These are phyloP conservation scores for Lymantria dispar DNA, from an alignment of 2,888 invertebrate species.

Conservation along the genomic window DNA sequence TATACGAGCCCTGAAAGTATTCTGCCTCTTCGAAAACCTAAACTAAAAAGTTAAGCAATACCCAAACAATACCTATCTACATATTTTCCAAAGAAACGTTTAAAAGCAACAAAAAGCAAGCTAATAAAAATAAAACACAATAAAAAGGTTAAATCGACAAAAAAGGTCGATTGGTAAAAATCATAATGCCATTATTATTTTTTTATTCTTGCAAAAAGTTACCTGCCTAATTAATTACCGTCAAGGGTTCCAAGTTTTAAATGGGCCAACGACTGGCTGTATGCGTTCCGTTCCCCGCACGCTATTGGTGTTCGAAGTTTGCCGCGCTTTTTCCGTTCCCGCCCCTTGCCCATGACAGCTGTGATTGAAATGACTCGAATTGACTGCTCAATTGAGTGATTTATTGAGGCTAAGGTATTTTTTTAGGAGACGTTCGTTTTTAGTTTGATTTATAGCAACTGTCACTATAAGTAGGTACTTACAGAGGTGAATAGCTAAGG, in stretches of 20 bases:
- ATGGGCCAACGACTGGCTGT: slow-evolving; percentile 67
- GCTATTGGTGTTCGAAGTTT: slow-evolving; percentile 77
- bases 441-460: slow-evolving; percentile 63
- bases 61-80: too few relatives aligned
- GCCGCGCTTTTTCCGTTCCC: slow-evolving; percentile 76
- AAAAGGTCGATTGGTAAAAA: slow-evolving; percentile 21
- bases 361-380: slow-evolving; percentile 77
- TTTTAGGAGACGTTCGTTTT: slow-evolving; percentile 52
- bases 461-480: slow-evolving; percentile 13
- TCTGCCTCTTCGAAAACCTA: too few relatives aligned
- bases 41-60: too few relatives aligned
- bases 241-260: slow-evolving; percentile 72
- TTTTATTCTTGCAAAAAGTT: slow-evolving; percentile 38
- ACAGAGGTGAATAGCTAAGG: too few relatives aligned
- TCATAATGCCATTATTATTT: slow-evolving; percentile 25
- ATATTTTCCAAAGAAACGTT: too few relatives aligned
- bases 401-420: slow-evolving; percentile 60
- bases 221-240: slow-evolving; percentile 49
- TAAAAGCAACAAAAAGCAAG: too few relatives aligned
- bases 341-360: slow-evolving; percentile 75
- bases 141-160: slow-evolving; percentile 15
- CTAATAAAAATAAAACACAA: too few relatives aligned
- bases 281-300: slow-evolving; percentile 47
- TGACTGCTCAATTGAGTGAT: slow-evolving; percentile 66
- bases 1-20: too few relatives aligned